Evolutionary conservation across 2,797 vertebrate species (phyloP), one percentile per base, ranked within the genome.

Genomic region (Gobionotothen gibberifrons): DNA sequence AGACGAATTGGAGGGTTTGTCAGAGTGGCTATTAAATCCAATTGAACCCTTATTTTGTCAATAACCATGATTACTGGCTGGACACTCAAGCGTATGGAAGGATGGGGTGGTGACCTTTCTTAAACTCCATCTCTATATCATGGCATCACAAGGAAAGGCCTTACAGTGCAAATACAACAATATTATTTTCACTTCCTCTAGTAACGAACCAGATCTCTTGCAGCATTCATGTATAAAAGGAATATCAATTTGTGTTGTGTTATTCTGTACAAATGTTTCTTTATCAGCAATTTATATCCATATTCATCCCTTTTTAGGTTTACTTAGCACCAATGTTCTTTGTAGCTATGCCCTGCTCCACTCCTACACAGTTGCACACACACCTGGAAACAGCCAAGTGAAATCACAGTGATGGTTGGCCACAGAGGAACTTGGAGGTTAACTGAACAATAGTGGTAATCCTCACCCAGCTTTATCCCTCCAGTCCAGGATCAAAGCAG

Each of bases 1-100:
- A 66, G 78, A 65, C 76, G 76, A 81, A 83, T 81, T 66, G 32
- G 39, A 83, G 73, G 72, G 82, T 87, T 85, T 89, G 78, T 82
- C 58, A 69, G 70, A 79, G 58, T 68, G 59, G 73, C 73, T 72
- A 85, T 90, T 82, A 70, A 83, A 53, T 65, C 69, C 78, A 81
- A 72, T 67, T 81, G 77, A 87, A 90, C 85, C 85, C 85, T 76
- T 81, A 78, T 78, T 92, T 90, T 88, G 79, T 89, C 88, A 81
- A 83, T 90, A 90, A 79, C 77, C 67, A 54, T 85, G 84, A 92
- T 90, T 90, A 88, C 85, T 81, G 80, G 72, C 53, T 69, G 77
- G 58, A 82, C 62, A 65, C 64, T 79, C n/a, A 69, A 75, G 77
- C 70, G 54, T 59, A 56, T 71, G 73, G 69, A 84, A 60, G 79